Evolutionary conservation across 1,140 invertebrate genomes (phyloP).

Genomic region (Teleogryllus occipitalis): DNA sequence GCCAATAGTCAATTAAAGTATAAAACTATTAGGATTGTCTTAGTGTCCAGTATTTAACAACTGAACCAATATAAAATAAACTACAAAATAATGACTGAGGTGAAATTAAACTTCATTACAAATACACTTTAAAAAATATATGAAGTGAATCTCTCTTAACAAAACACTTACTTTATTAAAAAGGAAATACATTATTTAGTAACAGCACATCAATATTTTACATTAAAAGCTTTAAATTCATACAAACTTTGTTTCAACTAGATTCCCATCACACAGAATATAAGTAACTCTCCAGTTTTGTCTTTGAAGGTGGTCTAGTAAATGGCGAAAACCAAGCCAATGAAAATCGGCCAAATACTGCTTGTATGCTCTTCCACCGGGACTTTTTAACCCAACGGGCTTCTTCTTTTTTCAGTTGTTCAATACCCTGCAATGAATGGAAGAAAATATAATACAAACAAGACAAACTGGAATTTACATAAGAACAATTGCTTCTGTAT

Average conservation of each 20-base stretch:
- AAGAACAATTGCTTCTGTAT: not conserved
- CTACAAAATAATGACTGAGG: too few species aligned
- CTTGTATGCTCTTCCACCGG: slow-evolving; percentile 86
- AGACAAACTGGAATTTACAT: not conserved
- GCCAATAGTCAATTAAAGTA: too few species aligned
- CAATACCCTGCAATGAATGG: slow-evolving; percentile 65
- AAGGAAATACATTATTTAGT: not conserved
- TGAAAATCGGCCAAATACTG: slow-evolving; percentile 90
- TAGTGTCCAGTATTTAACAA: too few species aligned
- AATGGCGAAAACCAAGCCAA: slow-evolving; percentile 93
- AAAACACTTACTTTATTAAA: slow-evolving; percentile 6
- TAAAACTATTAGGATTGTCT: too few species aligned
- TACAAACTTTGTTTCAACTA: not conserved
- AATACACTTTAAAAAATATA: too few species aligned
- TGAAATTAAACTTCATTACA: too few species aligned
- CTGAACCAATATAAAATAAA: too few species aligned
- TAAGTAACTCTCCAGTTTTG: slow-evolving; percentile 63
- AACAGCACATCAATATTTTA: not conserved
- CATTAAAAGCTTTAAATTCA: not conserved
- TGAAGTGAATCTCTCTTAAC: not conserved
- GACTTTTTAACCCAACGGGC: slow-evolving; percentile 85
- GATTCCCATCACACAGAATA: slow-evolving; percentile 55
- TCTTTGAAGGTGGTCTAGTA: slow-evolving; percentile 66
- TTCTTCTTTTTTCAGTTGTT: slow-evolving; percentile 89
- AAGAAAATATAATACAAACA: not conserved